Evolutionary conservation across 2,113 vertebrate genomes (phyloP).

Genomic region (Chloroceryle aenea): DNA sequence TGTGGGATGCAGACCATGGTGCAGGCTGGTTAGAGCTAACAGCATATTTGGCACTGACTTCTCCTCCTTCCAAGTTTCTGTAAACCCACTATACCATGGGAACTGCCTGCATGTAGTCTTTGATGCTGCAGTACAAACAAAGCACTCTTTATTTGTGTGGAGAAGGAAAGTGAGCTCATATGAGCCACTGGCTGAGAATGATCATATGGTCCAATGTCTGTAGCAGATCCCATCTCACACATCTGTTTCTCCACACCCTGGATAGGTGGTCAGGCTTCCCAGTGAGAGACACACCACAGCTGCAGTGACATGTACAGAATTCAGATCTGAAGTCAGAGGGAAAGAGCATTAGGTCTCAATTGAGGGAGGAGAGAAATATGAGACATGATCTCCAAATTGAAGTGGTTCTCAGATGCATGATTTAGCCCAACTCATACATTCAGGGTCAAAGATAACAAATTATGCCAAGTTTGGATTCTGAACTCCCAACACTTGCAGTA

Average conservation of each 20-base stretch:
- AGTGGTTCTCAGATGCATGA: not conserved
- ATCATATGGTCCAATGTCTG: not conserved
- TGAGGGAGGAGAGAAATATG: not conserved
- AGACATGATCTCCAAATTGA: not conserved
- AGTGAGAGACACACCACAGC: not conserved
- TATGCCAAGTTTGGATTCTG: not conserved
- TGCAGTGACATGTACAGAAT: accelerated
- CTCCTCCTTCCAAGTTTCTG: conserved; percentile 19
- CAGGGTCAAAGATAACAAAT: not conserved
- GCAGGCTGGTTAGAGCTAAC: not conserved
- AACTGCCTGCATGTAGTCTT: not conserved
- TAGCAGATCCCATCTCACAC: not conserved
- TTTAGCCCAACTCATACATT: not conserved
- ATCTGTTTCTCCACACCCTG: not conserved
- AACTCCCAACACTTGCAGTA: not conserved
- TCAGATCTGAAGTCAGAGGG: not conserved
- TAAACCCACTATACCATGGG: not conserved
- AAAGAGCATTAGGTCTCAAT: not conserved
- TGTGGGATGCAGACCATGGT: not conserved
- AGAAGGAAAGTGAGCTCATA: conserved; percentile 25
- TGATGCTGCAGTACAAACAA: conserved; percentile 17
- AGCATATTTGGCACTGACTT: not conserved
- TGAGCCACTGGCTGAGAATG: not conserved
- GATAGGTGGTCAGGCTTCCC: not conserved
- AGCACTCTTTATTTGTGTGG: not conserved